These are phyloP conservation scores for Idris sp. DNA, from an alignment of 1,140 invertebrate genomes.

Conservation along the genomic window DNA sequence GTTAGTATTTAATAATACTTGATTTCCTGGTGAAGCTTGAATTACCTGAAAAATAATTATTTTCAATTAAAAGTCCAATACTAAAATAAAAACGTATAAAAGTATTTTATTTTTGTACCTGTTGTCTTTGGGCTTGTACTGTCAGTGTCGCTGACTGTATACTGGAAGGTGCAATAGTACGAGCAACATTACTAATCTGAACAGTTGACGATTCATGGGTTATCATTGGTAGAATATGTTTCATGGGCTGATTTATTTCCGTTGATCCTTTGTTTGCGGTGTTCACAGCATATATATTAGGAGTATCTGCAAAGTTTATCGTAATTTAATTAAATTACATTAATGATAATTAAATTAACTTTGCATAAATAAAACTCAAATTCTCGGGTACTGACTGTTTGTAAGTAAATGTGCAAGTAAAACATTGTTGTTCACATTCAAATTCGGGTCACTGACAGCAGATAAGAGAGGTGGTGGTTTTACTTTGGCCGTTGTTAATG, in stretches of 20 bases:
- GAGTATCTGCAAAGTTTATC: constrained; percentile 57
- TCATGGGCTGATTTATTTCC: constrained; percentile 65
- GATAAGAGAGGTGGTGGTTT: constrained; percentile 79
- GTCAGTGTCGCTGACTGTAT: constrained; percentile 69
- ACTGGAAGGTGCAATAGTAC: constrained; percentile 71
- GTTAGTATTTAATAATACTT: constrained; percentile 67
- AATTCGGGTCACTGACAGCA: constrained; percentile 79
- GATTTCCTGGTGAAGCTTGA: constrained; percentile 60
- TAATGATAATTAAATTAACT: no score
- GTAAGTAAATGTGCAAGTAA: constrained; percentile 83
- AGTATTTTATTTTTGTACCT: constrained; percentile 38
- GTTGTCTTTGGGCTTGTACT: constrained; percentile 75
- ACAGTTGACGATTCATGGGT: constrained; percentile 62
- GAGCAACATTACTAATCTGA: constrained; percentile 70
- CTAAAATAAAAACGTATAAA: no score
- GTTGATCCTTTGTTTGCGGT: constrained; percentile 67
- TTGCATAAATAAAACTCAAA: no score
- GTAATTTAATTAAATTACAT: no score
- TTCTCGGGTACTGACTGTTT: constrained; percentile 72
- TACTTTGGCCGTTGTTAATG: constrained; percentile 69
- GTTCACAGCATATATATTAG: constrained; percentile 70
- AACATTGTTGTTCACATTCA: constrained; percentile 80
- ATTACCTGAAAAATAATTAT: constrained; percentile 56
- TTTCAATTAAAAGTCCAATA: no score
- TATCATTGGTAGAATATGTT: constrained; percentile 72